These are phyloP conservation scores for Cosmia pyralina DNA, from an alignment of 2,888 invertebrate genomes.

Conservation along the genomic window DNA sequence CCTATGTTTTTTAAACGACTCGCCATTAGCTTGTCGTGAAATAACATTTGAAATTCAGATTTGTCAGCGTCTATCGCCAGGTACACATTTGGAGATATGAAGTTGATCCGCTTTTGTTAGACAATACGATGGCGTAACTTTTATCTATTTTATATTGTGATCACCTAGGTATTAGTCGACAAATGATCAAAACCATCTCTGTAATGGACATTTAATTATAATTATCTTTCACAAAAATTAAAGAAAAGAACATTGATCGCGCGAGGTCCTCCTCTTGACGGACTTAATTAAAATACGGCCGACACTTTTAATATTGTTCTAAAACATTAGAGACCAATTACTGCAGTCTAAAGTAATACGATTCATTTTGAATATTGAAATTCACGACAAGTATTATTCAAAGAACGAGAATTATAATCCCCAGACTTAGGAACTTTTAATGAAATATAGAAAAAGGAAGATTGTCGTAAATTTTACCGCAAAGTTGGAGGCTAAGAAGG, in stretches of 20 bases:
- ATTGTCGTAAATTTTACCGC: constrained; percentile 73
- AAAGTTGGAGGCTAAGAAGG: constrained; percentile 65
- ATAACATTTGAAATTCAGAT: constrained; percentile 62
- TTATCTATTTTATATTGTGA: constrained; percentile 38
- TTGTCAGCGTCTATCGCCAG: constrained; percentile 46
- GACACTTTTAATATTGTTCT: constrained; percentile 59
- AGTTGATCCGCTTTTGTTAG: constrained; percentile 46
- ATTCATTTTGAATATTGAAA: constrained; percentile 66
- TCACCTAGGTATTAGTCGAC: constrained; percentile 10
- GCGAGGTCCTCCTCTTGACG: constrained; percentile 32
- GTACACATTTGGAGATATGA: constrained; percentile 46
- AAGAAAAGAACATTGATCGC: constrained; percentile 31
- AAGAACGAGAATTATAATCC: constrained; percentile 72
- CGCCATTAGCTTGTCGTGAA: constrained; percentile 35
- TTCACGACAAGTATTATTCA: constrained; percentile 70
- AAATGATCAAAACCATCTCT: constrained; percentile 4
- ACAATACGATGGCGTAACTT: constrained; percentile 26
- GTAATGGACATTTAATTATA: constrained; percentile 36
- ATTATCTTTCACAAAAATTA: constrained; percentile 31
- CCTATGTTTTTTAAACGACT: constrained; percentile 47
- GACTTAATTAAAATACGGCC: constrained; percentile 60
- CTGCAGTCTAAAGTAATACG: constrained; percentile 60
- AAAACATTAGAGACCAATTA: constrained; percentile 62
- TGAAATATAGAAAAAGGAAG: constrained; percentile 76
- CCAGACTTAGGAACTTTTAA: constrained; percentile 75